Base-by-base conservation (phyloP, 2,113 vertebrate genomes). In the Spheniscus mendiculus region DNA sequence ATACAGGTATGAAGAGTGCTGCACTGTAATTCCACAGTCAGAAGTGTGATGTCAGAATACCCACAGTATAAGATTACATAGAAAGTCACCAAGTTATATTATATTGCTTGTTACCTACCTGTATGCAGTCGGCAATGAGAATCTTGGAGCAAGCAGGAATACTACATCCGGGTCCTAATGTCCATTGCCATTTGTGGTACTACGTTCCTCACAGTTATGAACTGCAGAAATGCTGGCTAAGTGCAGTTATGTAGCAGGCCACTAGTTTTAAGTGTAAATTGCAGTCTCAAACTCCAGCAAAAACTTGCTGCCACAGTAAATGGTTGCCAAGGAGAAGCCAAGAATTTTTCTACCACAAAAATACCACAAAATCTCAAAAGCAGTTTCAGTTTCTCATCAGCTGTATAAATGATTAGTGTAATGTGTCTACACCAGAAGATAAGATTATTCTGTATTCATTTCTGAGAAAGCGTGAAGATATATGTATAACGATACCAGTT, bases 101-200 rank as follows among this genome's bases (percentile, higher is more conserved):
- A 98, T 98, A 98, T 98, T 98, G 98, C 98, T 99, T 98, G 98
- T 99, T 98, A 99, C 99, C 99, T 99, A 99, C 99, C 99, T 99
- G 98, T 96, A 98, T 80, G 99, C 98, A 98, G 99, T 99, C 99
- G 99, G 99, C 98, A 99, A 99, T 99, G 99, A 99, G 99, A 99
- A 99, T 99, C 99, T 99, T 98, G 99, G 99, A 99, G 99, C 98
- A 99, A 99, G 99, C 99, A 98, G 98, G 98, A 98, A 98, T 98
- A 99, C 98, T 99, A 99, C 99, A 99, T 99, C 99, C 99, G 99
- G 99, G 99, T 99, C 99, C 99, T 99, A 99, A 99, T 99, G 99
- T 99, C 99, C 99, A 99, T 99, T 99, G 99, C 99, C 99, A 99
- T 99, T 99, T 99, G 99, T 99, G 99, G 99, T 99, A 99, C 99